These are phyloP conservation scores for Brachionus calyciflorus DNA, from an alignment of 1,140 invertebrate genomes.

Conservation along the genomic window DNA sequence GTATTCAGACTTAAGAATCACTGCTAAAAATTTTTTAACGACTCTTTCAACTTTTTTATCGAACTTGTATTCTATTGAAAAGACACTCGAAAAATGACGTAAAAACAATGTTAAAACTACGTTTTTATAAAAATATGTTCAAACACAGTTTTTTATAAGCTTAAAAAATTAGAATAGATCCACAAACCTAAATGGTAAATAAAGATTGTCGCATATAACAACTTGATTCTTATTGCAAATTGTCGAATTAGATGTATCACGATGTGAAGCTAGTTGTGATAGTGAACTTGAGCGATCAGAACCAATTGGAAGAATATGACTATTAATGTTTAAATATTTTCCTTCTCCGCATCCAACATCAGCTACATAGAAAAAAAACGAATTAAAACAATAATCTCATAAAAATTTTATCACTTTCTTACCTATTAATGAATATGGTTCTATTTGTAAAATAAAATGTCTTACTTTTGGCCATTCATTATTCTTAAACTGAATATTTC, in stretches of 20 bases:
- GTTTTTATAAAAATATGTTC: no score
- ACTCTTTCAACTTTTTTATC: no score
- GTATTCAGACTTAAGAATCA: no score
- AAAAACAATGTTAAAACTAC: no score
- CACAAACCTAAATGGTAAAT: slow-evolving; percentile 64
- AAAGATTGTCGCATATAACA: slow-evolving; percentile 20
- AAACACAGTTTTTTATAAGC: no score
- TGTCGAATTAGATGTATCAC: slow-evolving; percentile 61
- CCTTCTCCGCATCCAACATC: slow-evolving; percentile 82
- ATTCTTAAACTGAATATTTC: slow-evolving; percentile 59
- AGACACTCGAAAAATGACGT: no score
- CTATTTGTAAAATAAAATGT: slow-evolving; percentile 78
- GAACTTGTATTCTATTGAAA: no score
- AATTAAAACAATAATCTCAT: not conserved
- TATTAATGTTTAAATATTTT: slow-evolving; percentile 82
- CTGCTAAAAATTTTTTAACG: no score
- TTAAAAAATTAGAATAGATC: no score
- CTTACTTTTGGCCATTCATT: slow-evolving; percentile 78
- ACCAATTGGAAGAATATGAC: slow-evolving; percentile 77
- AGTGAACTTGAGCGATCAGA: slow-evolving; percentile 79
- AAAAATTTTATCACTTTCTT: slow-evolving; percentile 56
- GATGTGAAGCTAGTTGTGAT: slow-evolving; percentile 71
- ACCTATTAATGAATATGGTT: slow-evolving; percentile 89
- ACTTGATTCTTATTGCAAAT: slow-evolving; percentile 23
- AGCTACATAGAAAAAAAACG: slow-evolving; percentile 14